These are phyloP conservation scores for Liasis olivaceus DNA, from an alignment of 2,797 vertebrate species.

Conservation along the genomic window DNA sequence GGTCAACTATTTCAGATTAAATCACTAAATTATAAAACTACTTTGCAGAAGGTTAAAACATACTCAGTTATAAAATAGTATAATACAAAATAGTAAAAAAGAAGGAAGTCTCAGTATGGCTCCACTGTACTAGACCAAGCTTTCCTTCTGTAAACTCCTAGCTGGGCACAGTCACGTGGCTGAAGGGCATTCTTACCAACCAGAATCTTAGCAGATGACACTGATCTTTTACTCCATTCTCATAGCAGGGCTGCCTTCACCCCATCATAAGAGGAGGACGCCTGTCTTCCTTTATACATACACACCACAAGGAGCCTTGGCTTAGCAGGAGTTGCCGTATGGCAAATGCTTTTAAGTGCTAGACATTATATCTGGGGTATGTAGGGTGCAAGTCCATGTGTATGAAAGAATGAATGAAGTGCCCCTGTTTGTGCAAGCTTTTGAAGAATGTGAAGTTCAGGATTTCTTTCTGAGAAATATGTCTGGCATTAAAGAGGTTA, in stretches of 20 bases:
- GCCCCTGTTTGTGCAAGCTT: background rate
- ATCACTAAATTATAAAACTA: background rate
- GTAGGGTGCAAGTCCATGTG: background rate
- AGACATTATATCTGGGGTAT: background rate
- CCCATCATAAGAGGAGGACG: no score
- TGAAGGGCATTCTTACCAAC: background rate
- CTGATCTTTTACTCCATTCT: background rate
- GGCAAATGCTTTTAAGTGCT: background rate
- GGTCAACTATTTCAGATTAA: background rate
- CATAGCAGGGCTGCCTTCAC: background rate
- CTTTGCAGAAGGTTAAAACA: background rate
- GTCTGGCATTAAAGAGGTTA: background rate
- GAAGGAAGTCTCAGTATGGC: background rate
- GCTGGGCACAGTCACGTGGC: background rate
- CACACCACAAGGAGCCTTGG: background rate
- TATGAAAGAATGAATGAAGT: background rate
- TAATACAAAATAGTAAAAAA: background rate
- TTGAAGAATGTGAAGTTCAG: background rate
- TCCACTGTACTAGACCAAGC: background rate
- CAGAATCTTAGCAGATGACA: background rate
- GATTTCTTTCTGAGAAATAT: background rate
- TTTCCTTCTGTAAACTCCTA: background rate
- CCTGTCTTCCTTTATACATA: background rate
- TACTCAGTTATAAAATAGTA: background rate
- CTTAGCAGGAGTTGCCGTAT: background rate